Evolutionary conservation across 2,113 vertebrate species (phyloP), one percentile per base, ranked within the genome.

Genomic region (Rhinolophus ferrumequinum): DNA sequence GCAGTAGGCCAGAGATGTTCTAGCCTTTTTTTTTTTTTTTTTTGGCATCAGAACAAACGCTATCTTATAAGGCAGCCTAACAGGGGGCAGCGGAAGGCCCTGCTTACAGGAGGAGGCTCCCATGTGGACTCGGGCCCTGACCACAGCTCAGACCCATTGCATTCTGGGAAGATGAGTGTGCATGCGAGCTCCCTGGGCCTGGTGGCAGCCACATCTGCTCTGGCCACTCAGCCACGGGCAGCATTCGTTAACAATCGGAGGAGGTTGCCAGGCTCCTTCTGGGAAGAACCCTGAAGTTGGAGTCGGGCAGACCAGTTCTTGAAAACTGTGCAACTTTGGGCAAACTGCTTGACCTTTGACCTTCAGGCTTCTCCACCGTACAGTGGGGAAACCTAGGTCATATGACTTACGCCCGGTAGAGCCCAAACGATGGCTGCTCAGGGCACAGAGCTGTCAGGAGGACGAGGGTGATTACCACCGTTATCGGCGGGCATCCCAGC

Each of bases 381-480:
- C 54, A 83, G 54, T 1, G 7, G 12, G 33, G 22, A 62, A 70
- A 5, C 0, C 0, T 6, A 0, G 7, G 2, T 35, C 79, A 3
- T 5, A 1, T 28, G 19, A 0, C 24, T 47, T 6, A 14, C 0
- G 5, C 50, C 75, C 4, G 21, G 22, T 2, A 0, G 69, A 11
- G 21, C 12, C 60, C n/a, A 8, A 18, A n/a, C 0, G 14, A 5
- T 2, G 30, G 35, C 2, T 4, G 47, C 5, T 38, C 21, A 4
- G 28, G 0, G 12, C 58, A 12, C 33, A 11, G 94, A 60, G 75
- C 38, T 3, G 26, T 38, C 38, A 4, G 76, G 50, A 0, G 0
- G n/a, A 22, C 4, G 0, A 0, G 0, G 5, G 41, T 0, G 5
- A 4, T 5, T 11, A 10, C 28, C 2, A 0, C 15, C 13, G 2